Conservation (phyloP, 2,113 vertebrate genomes). For the Actenoides lindsayi region DNA sequence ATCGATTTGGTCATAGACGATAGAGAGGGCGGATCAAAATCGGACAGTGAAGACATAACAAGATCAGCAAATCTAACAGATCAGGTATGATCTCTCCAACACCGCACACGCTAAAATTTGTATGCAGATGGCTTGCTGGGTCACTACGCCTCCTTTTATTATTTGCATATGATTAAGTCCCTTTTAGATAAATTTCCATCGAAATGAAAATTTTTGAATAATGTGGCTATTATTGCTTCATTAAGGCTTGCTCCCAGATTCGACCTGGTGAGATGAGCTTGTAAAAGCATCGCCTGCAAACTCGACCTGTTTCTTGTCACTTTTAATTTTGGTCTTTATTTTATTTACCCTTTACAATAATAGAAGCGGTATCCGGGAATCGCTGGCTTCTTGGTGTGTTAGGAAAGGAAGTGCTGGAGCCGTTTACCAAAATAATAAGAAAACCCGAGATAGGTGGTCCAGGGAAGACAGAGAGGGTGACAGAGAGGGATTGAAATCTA, state of each 20-base stretch:
- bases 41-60: constrained; percentile 98
- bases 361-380: constrained; percentile 59
- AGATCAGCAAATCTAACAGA: constrained; percentile 95
- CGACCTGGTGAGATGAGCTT: constrained; percentile 93
- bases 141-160: constrained; percentile 87
- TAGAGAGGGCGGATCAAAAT: constrained; percentile 98
- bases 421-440: constrained; percentile 59
- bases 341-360: constrained; percentile 79
- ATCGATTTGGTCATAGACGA: constrained; percentile 99
- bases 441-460: constrained; percentile 81
- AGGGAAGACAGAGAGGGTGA: constrained; percentile 70
- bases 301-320: constrained; percentile 96
- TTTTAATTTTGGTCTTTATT: constrained; percentile 92
- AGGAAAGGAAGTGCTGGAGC: background rate
- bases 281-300: constrained; percentile 90
- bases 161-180: constrained; percentile 98
- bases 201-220: constrained; percentile 95
- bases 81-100: constrained; percentile 86
- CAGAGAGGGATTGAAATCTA: constrained; percentile 80
- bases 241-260: constrained; percentile 92
- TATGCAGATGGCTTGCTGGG: constrained; percentile 88
- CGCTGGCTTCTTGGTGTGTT: constrained; percentile 53
- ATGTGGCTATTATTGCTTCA: constrained; percentile 98
- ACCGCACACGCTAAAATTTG: constrained; percentile 72
- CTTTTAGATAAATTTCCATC: constrained; percentile 94